Base-by-base conservation (phyloP, 2,797 vertebrate genomes). In the Remorina albescens region DNA sequence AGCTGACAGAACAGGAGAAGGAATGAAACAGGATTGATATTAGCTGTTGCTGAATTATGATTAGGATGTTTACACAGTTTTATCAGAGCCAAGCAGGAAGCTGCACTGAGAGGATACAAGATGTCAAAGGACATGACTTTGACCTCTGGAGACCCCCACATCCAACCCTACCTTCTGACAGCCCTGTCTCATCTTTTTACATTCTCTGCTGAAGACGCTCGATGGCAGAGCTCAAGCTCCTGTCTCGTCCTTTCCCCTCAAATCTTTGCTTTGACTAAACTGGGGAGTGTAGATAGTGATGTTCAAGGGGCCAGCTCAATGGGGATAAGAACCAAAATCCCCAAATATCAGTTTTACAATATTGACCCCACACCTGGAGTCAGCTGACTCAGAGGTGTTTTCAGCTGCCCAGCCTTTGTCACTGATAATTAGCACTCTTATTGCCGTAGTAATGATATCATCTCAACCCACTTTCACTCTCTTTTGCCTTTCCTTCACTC, bases 371-470 rank as follows among this genome's bases (percentile, higher is more conserved):
- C 67, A 42, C 18, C 75, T 53, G 66, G 74, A 82, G 67, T 71
- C 62, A 54, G 56, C 65, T 23, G 55, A 81, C 81, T 78, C 81
- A 39, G 72, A 70, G 74, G 68, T 37, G 54, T 74, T 70, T 81
- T 80, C 86, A 62, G 81, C 73, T 34, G 64, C 34, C 44, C 3
- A 19, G 72, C 76, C 85, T 87, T 91, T 91, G 88, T 91, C 85
- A 55, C 79, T 78, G 82, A 88, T 93, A 93, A 94, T 94, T 94
- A 93, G 85, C 79, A 69, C 47, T 53, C 85, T 92, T 93, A 93
- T 94, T 91, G 61, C 56, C 65, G 11, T 66, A 4, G 81, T 75
- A 16, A 34, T 57, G 92, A 94, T 94, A 92, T 93, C 92, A 91
- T 92, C 92, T 90, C 85, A 86, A 89, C 86, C 86, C 82, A 67